Evolutionary conservation across 1,140 invertebrate species (phyloP), one percentile per base, ranked within the genome.

Genomic region (Archivesica marissinica): DNA sequence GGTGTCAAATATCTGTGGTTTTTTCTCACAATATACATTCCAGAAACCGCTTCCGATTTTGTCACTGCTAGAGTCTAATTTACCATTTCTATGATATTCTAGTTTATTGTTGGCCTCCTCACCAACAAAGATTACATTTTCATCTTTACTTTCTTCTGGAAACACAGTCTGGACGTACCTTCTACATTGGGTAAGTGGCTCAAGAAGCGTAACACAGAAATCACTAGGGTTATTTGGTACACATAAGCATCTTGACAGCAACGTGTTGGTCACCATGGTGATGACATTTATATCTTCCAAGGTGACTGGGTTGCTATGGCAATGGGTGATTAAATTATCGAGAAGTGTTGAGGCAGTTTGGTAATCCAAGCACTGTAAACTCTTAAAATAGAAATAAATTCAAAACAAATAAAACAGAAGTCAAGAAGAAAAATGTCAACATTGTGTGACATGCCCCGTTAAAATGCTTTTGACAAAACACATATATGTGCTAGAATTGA

Each of bases 211-310:
- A 30, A 38, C 52, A 54, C 44, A 41, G 23, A 70, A n/a, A 17
- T 70, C 33, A 38, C 33, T 72, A 0, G 47, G 56, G 33, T 50
- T 20, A 17, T 50, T 47, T 39, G 79, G 79, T 35, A 81, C 47
- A 59, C 50, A 72, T 23, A 81, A 72, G 39, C 79, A 81, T 28
- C 52, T 33, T 56, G 64, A 35, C 13, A 81, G 41, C 23, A 81
- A 23, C 20, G 13, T 54, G 20, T 81, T 52, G 33, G 61, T 54
- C 39, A 72, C 61, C 33, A 72, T 35, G 28, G 61, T 28, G 4
- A 81, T 72, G 30, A 72, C 30, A 15, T 41, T 41, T 0, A 7
- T 17, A 35, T 81, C 79, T 56, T 41, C 44, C 7, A 35, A 17
- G 47, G 64, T 70, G 13, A 81, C 47, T 1, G 79, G 79, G 13